Evolutionary conservation across 2,888 invertebrate species (phyloP).

Genomic region (Pogonocherus hispidulus): DNA sequence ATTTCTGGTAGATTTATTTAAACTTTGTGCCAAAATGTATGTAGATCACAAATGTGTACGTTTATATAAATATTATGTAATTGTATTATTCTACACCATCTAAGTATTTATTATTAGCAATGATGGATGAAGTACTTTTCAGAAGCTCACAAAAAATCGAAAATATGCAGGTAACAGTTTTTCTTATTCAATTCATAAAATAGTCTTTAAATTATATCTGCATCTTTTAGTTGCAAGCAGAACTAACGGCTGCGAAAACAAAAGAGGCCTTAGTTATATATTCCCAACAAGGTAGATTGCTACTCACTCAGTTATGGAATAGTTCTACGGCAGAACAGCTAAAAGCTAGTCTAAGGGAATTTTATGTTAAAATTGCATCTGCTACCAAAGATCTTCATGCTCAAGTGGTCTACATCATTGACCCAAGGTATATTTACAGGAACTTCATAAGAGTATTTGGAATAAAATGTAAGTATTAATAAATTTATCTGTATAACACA

Average conservation of each 20-base stretch:
- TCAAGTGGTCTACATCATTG: conserved; percentile 48
- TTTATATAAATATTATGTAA: no score
- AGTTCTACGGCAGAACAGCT: conserved; percentile 54
- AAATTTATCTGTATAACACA: background rate
- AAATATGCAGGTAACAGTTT: conserved; percentile 63
- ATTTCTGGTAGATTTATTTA: no score
- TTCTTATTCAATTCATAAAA: no score
- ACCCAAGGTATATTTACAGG: conserved; percentile 57
- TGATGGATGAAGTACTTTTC: conserved; percentile 64
- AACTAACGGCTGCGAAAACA: conserved; percentile 58
- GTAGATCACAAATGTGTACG: no score
- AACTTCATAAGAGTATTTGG: conserved; percentile 56
- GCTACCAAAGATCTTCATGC: conserved; percentile 53
- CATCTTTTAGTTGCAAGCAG: conserved; percentile 59
- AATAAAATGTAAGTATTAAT: conserved; percentile 58
- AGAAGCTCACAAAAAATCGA: conserved; percentile 64
- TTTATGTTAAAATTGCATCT: conserved; percentile 51
- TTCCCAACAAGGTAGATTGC: conserved; percentile 55
- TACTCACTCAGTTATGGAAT: conserved; percentile 55
- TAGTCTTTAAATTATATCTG: no score
- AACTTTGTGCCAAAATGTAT: no score
- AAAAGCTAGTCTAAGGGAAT: conserved; percentile 52
- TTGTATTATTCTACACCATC: no score
- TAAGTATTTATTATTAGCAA: conserved; percentile 8
- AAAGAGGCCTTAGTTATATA: conserved; percentile 59